These are phyloP conservation scores for Tortrix viridana DNA, from an alignment of 2,888 invertebrate genomes.

Conservation along the genomic window DNA sequence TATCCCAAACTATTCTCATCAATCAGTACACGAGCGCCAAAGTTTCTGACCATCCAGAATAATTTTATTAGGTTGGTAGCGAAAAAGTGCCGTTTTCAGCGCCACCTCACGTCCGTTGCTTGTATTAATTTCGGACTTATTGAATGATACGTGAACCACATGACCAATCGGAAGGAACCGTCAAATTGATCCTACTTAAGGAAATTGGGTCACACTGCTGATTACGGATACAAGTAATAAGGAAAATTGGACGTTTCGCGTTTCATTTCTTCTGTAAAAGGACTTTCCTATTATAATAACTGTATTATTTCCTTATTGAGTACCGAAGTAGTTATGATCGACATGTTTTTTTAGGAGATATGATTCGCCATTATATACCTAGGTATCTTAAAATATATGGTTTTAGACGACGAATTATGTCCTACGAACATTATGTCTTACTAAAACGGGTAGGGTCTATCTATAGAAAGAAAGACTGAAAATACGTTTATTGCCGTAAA, in stretches of 20 bases:
- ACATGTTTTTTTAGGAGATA: too few species aligned
- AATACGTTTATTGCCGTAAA: too few species aligned
- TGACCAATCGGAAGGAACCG: constrained; percentile 31
- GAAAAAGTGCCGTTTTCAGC: constrained; percentile 35
- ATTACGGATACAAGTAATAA: constrained; percentile 10
- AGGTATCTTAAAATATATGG: too few species aligned
- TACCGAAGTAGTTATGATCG: too few species aligned
- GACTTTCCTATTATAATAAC: neutral
- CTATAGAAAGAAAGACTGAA: too few species aligned
- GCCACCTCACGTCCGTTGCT: constrained; percentile 38
- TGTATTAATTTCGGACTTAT: constrained; percentile 43
- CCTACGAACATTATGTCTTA: too few species aligned
- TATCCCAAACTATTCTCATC: constrained; percentile 26
- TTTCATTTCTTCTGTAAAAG: neutral
- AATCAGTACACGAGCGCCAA: constrained; percentile 23
- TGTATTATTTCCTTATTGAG: too few species aligned
- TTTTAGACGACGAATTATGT: too few species aligned
- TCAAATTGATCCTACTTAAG: constrained; percentile 35
- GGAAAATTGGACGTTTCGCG: constrained; percentile 13
- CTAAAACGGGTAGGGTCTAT: too few species aligned
- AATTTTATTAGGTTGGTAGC: constrained; percentile 34
- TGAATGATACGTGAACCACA: constrained; percentile 41
- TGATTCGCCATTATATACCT: too few species aligned
- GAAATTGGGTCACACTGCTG: constrained; percentile 35
- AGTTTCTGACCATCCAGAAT: constrained; percentile 16